Conservation (phyloP, 2,888 invertebrate genomes). For the Amorpha juglandis region DNA sequence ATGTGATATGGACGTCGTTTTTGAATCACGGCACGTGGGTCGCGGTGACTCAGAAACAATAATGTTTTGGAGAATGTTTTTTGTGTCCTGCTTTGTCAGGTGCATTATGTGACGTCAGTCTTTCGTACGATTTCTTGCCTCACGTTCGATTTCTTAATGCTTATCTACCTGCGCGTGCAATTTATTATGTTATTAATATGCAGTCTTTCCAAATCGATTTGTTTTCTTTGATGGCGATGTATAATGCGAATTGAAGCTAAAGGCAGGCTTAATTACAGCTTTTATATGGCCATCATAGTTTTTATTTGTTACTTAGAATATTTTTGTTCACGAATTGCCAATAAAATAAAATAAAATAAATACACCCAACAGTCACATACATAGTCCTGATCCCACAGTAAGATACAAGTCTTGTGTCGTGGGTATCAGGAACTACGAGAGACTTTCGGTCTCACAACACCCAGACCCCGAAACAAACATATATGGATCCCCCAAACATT, state of each 20-base stretch:
- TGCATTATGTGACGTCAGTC: constrained; percentile 5
- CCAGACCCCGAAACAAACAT: too few species aligned
- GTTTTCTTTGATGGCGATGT: neutral
- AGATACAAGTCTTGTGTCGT: too few species aligned
- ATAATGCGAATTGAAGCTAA: neutral
- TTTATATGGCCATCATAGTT: too few species aligned
- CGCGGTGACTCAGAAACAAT: constrained; percentile 19
- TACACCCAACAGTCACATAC: too few species aligned
- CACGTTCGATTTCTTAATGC: neutral
- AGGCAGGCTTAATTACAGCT: too few species aligned
- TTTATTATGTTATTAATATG: neutral
- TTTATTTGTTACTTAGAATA: too few species aligned
- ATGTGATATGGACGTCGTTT: constrained; percentile 16
- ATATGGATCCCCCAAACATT: too few species aligned
- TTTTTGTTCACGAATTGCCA: too few species aligned
- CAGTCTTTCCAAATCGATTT: neutral
- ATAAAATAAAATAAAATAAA: too few species aligned
- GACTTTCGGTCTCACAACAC: too few species aligned
- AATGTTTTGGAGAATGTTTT: constrained; percentile 17
- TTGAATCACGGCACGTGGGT: constrained; percentile 22
- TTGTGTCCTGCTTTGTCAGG: constrained; percentile 19
- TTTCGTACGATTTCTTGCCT: neutral
- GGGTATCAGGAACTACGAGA: too few species aligned
- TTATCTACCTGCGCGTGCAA: neutral
- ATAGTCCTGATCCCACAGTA: too few species aligned